Percentiles rank a stretch among this genome's conserved stretches.
phyloP scores from a whole-genome alignment of 2,113 vertebrate genomes.

The Hylia prasina region DNA sequence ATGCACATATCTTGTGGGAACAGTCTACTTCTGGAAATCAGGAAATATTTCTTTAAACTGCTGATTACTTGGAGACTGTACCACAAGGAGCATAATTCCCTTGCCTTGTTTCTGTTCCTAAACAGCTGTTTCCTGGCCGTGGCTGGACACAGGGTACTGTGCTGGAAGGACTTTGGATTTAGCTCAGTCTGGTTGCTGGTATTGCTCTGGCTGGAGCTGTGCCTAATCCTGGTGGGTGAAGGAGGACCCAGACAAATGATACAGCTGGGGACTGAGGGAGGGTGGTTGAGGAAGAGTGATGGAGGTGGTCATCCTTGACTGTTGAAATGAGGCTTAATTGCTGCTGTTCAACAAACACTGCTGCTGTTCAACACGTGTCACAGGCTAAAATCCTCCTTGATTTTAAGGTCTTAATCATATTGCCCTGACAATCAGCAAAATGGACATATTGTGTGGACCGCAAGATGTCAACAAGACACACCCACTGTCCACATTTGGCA shows the following conservation, averaged over 20 bases:
- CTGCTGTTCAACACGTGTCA: background rate
- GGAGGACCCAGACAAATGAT: slow-evolving; percentile 9
- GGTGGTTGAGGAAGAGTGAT: background rate
- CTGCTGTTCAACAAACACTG: background rate
- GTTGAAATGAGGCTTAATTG: slow-evolving; percentile 13
- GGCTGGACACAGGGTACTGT: background rate
- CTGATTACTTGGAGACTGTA: slow-evolving; percentile 8
- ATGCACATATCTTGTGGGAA: slow-evolving; percentile 17
- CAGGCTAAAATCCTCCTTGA: slow-evolving; percentile 6
- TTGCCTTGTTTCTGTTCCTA: slow-evolving; percentile 26
- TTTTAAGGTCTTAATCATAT: slow-evolving; percentile 46
- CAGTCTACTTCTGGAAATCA: slow-evolving; percentile 22
- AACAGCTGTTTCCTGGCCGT: slow-evolving; percentile 40
- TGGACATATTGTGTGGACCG: slow-evolving; percentile 45
- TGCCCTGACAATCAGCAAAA: slow-evolving; percentile 41
- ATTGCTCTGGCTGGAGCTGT: background rate
- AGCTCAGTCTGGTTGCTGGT: background rate
- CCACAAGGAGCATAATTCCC: background rate
- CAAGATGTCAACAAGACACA: slow-evolving; percentile 71
- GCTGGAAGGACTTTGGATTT: background rate
- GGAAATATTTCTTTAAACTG: slow-evolving; percentile 21
- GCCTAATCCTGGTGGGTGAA: background rate
- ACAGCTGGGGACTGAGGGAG: background rate
- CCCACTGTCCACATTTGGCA: slow-evolving; percentile 70
- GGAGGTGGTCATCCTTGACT: background rate